Conservation (phyloP, 2,113 vertebrate species). For the Isichthys henryi region DNA sequence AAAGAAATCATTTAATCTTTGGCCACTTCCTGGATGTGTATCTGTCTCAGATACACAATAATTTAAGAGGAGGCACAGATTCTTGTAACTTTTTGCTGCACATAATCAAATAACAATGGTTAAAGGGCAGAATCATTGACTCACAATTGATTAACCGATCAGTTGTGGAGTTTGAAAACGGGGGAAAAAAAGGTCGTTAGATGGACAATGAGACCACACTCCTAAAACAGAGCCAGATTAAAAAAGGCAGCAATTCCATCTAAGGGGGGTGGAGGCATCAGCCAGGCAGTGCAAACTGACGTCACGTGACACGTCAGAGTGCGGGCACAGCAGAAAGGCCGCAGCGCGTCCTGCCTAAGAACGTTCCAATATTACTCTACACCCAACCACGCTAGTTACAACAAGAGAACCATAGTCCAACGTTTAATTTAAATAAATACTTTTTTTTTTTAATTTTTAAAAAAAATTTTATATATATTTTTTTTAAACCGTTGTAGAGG, state of each 20-base stretch:
- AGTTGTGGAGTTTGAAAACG: background rate
- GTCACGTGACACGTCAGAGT: background rate
- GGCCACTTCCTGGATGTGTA: background rate
- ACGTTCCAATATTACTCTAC: background rate
- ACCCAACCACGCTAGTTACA: background rate
- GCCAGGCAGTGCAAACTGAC: background rate
- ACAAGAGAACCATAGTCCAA: background rate
- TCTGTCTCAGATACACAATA: background rate
- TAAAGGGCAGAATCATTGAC: background rate
- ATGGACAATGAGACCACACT: background rate
- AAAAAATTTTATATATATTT: background rate
- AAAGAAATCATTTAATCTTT: background rate
- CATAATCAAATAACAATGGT: conserved; percentile 14
- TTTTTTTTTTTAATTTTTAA: background rate
- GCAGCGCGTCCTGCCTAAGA: background rate
- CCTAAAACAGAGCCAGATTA: conserved; percentile 30
- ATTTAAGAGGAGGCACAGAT: conserved; percentile 5
- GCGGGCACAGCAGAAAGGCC: background rate
- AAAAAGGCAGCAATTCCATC: background rate
- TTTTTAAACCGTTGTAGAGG: background rate
- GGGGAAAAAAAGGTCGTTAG: background rate
- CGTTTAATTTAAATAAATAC: conserved; percentile 5
- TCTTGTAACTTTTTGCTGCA: conserved; percentile 26
- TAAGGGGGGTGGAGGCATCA: background rate
- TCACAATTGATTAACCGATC: background rate